These are phyloP conservation scores for Venusia cambrica DNA, from an alignment of 2,888 invertebrate species.

Conservation along the genomic window DNA sequence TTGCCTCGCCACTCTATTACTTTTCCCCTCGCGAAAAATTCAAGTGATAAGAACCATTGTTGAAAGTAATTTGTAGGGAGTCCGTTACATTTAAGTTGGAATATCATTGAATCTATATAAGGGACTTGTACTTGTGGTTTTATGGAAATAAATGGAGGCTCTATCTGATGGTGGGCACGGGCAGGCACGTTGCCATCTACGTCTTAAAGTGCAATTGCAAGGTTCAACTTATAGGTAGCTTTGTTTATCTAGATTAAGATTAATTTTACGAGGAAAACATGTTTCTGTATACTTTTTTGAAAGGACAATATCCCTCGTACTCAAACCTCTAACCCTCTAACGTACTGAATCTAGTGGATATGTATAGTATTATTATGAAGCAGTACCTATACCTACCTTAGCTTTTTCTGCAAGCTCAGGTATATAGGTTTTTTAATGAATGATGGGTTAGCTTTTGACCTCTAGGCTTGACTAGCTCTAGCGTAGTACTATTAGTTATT, in stretches of 20 bases:
- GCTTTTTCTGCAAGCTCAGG: no score
- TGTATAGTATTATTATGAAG: no score
- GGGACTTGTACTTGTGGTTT: constrained; percentile 12
- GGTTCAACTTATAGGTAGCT: constrained; percentile 14
- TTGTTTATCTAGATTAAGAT: constrained; percentile 19
- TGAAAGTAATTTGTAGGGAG: constrained; percentile 18
- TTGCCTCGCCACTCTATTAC: constrained; percentile 29
- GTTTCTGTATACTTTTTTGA: no score
- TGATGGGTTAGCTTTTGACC: no score
- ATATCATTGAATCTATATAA: constrained; percentile 19
- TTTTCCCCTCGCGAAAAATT: constrained; percentile 30
- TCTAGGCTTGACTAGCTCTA: no score
- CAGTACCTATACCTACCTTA: no score
- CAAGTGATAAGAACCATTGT: constrained; percentile 29
- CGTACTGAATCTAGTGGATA: no score
- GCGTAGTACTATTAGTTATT: no score
- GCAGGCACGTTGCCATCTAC: constrained; percentile 10
- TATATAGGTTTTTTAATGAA: constrained; percentile 2
- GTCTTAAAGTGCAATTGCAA: constrained; percentile 11
- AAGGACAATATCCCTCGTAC: no score
- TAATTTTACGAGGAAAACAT: constrained; percentile 17
- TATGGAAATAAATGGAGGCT: constrained; percentile 18
- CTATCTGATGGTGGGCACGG: constrained; percentile 18
- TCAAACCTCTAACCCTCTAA: no score
- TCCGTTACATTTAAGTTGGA: constrained; percentile 16